Conservation (phyloP, 2,888 invertebrate species). For the Erebia aethiops region DNA sequence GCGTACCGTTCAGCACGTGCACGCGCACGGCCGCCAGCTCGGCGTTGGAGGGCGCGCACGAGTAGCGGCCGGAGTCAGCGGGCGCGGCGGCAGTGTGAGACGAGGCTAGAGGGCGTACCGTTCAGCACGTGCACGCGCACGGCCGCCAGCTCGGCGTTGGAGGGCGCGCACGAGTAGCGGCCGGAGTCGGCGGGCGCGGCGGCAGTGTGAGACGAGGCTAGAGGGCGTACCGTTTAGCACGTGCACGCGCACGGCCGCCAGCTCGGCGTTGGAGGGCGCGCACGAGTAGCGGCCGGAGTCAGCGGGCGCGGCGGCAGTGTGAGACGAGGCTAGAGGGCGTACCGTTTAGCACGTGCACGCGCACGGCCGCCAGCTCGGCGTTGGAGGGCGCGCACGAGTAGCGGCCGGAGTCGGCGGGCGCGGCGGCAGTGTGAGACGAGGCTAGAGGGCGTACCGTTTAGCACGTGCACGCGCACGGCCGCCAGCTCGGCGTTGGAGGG, state of each 20-base stretch:
- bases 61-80: conserved; percentile 95
- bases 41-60: conserved; percentile 95
- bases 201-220: conserved; percentile 32
- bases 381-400: conserved; percentile 97
- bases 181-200: conserved; percentile 94
- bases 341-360: conserved; percentile 96
- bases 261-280: conserved; percentile 95
- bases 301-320: conserved; percentile 85
- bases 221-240: conserved; percentile 91
- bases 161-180: conserved; percentile 96
- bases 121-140: conserved; percentile 95
- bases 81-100: conserved; percentile 83
- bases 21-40: conserved; percentile 95
- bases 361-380: conserved; percentile 94
- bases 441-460: conserved; percentile 86
- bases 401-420: conserved; percentile 93
- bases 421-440: conserved; percentile 75
- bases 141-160: conserved; percentile 95
- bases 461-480: conserved; percentile 85
- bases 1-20: conserved; percentile 94
- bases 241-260: conserved; percentile 94
- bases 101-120: conserved; percentile 78
- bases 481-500: neutral
- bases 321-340: conserved; percentile 32
- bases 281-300: conserved; percentile 97